phyloP scores from a whole-genome alignment of 2,888 invertebrate genomes.

The Noctua janthina region DNA sequence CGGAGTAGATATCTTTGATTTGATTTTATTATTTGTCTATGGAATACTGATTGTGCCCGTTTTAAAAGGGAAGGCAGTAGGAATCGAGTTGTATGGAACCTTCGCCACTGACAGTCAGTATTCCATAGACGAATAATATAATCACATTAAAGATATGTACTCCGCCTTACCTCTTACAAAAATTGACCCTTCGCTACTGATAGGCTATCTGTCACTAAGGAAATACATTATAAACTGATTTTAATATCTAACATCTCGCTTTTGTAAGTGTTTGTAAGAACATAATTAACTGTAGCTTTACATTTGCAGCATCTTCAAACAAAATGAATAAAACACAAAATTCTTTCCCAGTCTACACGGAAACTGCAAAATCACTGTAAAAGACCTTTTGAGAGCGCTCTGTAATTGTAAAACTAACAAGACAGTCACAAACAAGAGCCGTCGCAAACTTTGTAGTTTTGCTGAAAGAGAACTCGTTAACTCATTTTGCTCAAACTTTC shows the following conservation, averaged over 20 bases:
- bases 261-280: no score
- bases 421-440: slow-evolving; percentile 61
- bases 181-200: no score
- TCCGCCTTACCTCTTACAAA: no score
- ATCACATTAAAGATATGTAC: no score
- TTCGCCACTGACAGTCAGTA: no score
- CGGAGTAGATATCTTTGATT: no score
- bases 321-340: not conserved
- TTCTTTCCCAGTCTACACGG: not conserved
- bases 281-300: not conserved
- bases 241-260: not conserved
- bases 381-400: slow-evolving; percentile 27
- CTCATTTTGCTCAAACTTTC: slow-evolving; percentile 65
- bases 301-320: not conserved
- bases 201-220: no score
- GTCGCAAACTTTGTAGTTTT: slow-evolving; percentile 47
- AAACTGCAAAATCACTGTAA: slow-evolving; percentile 28
- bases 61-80: no score
- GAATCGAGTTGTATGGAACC: no score
- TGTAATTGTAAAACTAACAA: slow-evolving; percentile 61
- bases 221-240: not conserved
- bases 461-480: slow-evolving; percentile 65
- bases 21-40: no score
- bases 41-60: no score
- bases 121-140: no score